Base-by-base conservation (phyloP, 2,797 vertebrate species). In the Cuniculus paca region DNA sequence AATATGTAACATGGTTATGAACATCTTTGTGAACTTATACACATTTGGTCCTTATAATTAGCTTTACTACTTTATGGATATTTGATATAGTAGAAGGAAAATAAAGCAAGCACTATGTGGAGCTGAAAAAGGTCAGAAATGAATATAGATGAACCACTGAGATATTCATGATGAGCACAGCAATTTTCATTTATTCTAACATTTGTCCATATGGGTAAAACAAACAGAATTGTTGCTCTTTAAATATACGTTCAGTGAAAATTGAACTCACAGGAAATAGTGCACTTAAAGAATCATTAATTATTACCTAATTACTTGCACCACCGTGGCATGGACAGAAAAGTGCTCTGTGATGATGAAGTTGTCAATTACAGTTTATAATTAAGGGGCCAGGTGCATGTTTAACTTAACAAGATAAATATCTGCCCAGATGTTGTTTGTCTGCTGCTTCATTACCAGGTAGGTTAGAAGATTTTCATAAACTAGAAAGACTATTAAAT, bases 391-490 rank as follows among this genome's bases (percentile, higher is more conserved):
- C 98, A 98, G 98, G 97, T 98, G 98, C 97, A 97, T 97, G 96
- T 98, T 98, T 98, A 98, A 98, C 98, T 98, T 98, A 98, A 99
- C 97, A 98, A 98, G 98, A 98, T 98, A 98, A 98, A 98, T 98
- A 98, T 98, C 96, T 98, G 95, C 96, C 98, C 98, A 98, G 98
- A 98, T 98, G 98, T 95, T 98, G 93, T 97, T 96, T 98, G 96
- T 98, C 97, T 98, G 97, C 91, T 98, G 98, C 96, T 97, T 98
- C 96, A 91, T 98, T 98, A 97, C 97, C 95, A 96, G 87, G 94
- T 97, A 98, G 97, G 95, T 98, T 96, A 97, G 96, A 97, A 96
- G 94, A 97, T 95, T 98, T 97, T 97, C 84, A 91, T 96, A 95
- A 97, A 96, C 95, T 81, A 92, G 89, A 94, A 97, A 96, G 94